These are phyloP conservation scores for Macropus fuliginosus DNA, from an alignment of 2,797 vertebrate species.

Conservation along the genomic window DNA sequence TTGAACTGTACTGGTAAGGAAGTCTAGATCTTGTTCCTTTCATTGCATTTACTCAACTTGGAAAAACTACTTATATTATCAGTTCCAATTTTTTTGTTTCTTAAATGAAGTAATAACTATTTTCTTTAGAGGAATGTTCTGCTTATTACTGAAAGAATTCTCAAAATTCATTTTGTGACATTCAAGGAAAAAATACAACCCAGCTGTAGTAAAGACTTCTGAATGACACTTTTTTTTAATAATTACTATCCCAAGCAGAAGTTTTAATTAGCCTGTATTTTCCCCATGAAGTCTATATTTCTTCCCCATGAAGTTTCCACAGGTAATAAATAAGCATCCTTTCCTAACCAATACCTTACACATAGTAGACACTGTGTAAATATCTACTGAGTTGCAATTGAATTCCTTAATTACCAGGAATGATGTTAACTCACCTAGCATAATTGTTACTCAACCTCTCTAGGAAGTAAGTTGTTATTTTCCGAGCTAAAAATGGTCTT, in stretches of 20 bases:
- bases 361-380: background rate
- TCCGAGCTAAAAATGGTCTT: background rate
- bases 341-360: background rate
- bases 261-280: background rate
- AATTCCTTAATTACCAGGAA: background rate
- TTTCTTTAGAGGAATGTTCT: background rate
- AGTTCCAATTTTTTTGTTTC: slow-evolving; percentile 41
- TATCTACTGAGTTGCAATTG: background rate
- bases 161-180: slow-evolving; percentile 61
- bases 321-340: slow-evolving; percentile 3
- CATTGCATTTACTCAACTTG: slow-evolving; percentile 21
- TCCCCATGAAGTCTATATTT: background rate
- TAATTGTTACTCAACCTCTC: background rate
- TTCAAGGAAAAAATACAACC: slow-evolving; percentile 30
- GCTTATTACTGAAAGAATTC: background rate
- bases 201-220: slow-evolving; percentile 57
- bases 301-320: background rate
- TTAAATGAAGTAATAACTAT: background rate
- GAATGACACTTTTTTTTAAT: slow-evolving; percentile 20
- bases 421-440: background rate
- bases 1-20: background rate
- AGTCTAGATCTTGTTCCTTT: background rate
- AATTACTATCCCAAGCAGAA: slow-evolving; percentile 16
- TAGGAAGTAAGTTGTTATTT: slow-evolving; percentile 4
- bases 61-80: background rate